Conservation (phyloP, 2,797 vertebrate genomes). For the Antennarius maculatus region DNA sequence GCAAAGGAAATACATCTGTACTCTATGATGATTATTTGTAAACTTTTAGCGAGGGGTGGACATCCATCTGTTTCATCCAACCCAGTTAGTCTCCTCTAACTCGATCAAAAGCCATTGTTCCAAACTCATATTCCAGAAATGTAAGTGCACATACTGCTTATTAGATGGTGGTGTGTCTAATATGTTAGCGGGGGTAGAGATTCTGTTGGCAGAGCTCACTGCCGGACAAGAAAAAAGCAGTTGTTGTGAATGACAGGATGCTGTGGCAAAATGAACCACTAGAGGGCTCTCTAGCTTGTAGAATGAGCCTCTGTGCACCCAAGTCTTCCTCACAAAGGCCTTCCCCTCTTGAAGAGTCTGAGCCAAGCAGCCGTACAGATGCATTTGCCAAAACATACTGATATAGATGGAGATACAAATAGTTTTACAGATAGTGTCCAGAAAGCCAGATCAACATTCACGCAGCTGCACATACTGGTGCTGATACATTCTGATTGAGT, state of each 20-base stretch:
- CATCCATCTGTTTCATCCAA: conserved; percentile 41
- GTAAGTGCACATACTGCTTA: conserved; percentile 25
- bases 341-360: conserved; percentile 24
- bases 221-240: conserved; percentile 33
- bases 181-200: conserved; percentile 50
- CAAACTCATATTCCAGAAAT: conserved; percentile 43
- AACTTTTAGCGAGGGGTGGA: conserved; percentile 34
- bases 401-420: conserved; percentile 67
- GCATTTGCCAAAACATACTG: conserved; percentile 50
- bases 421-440: conserved; percentile 57
- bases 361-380: conserved; percentile 64
- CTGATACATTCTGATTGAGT: conserved; percentile 53
- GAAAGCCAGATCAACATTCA: conserved; percentile 52
- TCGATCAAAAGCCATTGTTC: conserved; percentile 35
- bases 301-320: conserved; percentile 52
- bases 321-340: conserved; percentile 50
- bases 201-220: conserved; percentile 46
- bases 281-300: conserved; percentile 81
- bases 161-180: conserved; percentile 49
- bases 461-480: conserved; percentile 57
- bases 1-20: conserved; percentile 35
- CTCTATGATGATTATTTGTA: conserved; percentile 41
- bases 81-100: conserved; percentile 17
- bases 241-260: conserved; percentile 5
- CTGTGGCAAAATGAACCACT: conserved; percentile 55